Evolutionary conservation across 2,888 invertebrate genomes (phyloP), one percentile per base, ranked within the genome.

Genomic region (Philonicus albiceps): DNA sequence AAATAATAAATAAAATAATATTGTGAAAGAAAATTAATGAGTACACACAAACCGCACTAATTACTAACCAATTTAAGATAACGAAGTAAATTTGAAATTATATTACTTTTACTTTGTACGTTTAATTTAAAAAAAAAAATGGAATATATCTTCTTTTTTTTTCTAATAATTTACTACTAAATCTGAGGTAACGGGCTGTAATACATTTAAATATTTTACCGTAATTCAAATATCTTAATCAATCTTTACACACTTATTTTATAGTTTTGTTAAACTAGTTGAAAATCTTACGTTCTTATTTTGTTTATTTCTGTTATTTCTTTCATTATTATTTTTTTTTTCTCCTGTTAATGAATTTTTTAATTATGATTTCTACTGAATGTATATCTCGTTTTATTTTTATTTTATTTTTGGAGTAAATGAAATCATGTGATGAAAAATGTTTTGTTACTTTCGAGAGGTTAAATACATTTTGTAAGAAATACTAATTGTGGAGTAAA

Each of bases 151-250:
- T 86, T 85, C 73, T 31, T 31, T 43, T 43, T 40, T 85, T 83
- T 64, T 72, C 34, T 85, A 31, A 53, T 86, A 76, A 64, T 75
- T 76, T 85, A 75, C 64, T 87, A 87, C 86, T 87, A 87, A 78
- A 87, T 87, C 86, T 87, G 87, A 87, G 88, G 88, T 88, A 87
- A 88, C 75, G 88, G 88, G 88, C 87, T 88, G 88, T 88, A 88
- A 88, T 87, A 87, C 87, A 83, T 86, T 86, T 74, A 80, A 86
- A 40, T 87, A 64, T 74, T 87, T 40, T 64, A 78, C 53, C 22
- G 37, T 76, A 75, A 76, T 55, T 74, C 74, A 73, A 73, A 73
- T 84, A 84, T 84, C 40, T 72, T 84, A 84, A 73, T 31, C 84
- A 53, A 84, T 16, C 84, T 84, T 73, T 84, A 84, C 73, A 84